These are phyloP conservation scores for Antitype chi DNA, from an alignment of 2,888 invertebrate species.

Conservation along the genomic window DNA sequence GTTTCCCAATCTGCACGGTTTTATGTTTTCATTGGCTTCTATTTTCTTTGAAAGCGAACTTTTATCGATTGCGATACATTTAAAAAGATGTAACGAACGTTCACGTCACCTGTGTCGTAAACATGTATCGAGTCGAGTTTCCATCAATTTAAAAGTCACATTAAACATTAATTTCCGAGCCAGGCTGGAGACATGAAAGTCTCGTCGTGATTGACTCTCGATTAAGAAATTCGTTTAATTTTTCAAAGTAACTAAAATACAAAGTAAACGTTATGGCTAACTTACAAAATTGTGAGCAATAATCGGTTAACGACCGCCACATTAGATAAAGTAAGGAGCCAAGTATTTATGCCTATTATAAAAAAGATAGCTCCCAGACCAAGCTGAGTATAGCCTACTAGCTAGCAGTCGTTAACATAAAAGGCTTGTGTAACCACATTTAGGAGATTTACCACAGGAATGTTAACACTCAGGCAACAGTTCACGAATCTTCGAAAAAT, in stretches of 20 bases:
- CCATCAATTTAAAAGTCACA: slow-evolving; percentile 10
- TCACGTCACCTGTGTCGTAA: background rate
- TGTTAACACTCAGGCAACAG: background rate
- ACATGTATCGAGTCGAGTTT: slow-evolving; percentile 3
- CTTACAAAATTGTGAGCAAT: slow-evolving; percentile 31
- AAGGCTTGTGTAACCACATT: slow-evolving; percentile 34
- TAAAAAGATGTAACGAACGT: background rate
- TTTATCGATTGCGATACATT: background rate
- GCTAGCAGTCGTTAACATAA: slow-evolving; percentile 38
- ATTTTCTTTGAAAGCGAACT: background rate
- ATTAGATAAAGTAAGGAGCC: slow-evolving; percentile 28
- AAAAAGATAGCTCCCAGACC: slow-evolving; percentile 18
- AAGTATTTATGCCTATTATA: slow-evolving; percentile 40
- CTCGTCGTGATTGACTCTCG: slow-evolving; percentile 13
- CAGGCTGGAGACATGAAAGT: background rate
- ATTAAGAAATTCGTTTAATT: slow-evolving; percentile 25
- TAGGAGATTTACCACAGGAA: slow-evolving; percentile 3
- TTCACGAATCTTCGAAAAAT: background rate
- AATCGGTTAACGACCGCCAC: slow-evolving; percentile 14
- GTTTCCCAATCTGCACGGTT: background rate
- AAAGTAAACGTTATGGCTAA: slow-evolving; percentile 35
- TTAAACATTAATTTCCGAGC: slow-evolving; percentile 19
- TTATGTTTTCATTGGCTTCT: background rate
- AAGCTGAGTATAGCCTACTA: slow-evolving; percentile 17
- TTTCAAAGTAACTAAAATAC: slow-evolving; percentile 25